phyloP scores from a whole-genome alignment of 2,113 vertebrate genomes.

The Brachirus orientalis region DNA sequence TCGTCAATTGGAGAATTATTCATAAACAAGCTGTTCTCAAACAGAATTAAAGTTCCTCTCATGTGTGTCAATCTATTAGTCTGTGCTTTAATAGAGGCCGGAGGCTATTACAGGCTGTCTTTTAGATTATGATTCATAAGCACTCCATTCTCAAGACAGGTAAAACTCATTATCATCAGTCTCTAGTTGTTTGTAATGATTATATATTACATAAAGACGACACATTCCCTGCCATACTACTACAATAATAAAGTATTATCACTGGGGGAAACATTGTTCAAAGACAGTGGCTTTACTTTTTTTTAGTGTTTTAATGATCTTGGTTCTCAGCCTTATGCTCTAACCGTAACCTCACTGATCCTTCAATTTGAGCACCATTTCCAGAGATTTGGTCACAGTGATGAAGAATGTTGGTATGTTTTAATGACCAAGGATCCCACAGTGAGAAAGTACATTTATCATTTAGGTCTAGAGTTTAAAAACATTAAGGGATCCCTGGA shows the following conservation, averaged over 20 bases:
- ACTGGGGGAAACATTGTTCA: conserved; percentile 55
- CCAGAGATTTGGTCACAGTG: conserved; percentile 39
- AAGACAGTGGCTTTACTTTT: conserved; percentile 47
- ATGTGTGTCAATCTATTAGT: conserved; percentile 40
- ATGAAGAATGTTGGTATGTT: conserved; percentile 41
- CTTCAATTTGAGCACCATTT: conserved; percentile 21
- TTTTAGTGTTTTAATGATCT: conserved; percentile 51
- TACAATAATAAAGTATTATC: conserved; percentile 54
- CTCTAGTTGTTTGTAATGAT: conserved; percentile 66
- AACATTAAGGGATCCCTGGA: conserved; percentile 53
- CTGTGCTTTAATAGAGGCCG: conserved; percentile 49
- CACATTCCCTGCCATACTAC: conserved; percentile 46
- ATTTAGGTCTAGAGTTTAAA: conserved; percentile 52
- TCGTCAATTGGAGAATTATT: conserved; percentile 16
- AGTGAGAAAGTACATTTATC: conserved; percentile 45
- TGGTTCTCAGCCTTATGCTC: conserved; percentile 9
- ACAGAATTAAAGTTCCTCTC: conserved; percentile 32
- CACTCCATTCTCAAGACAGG: conserved; percentile 64
- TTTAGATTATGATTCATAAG: conserved; percentile 74
- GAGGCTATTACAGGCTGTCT: conserved; percentile 48
- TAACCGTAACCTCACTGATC: conserved; percentile 21
- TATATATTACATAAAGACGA: conserved; percentile 66
- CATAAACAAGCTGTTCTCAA: conserved; percentile 24
- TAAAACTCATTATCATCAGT: conserved; percentile 73
- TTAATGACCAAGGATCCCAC: conserved; percentile 60